Evolutionary conservation across 2,888 invertebrate genomes (phyloP).

Genomic region (Meteorus colon): DNA sequence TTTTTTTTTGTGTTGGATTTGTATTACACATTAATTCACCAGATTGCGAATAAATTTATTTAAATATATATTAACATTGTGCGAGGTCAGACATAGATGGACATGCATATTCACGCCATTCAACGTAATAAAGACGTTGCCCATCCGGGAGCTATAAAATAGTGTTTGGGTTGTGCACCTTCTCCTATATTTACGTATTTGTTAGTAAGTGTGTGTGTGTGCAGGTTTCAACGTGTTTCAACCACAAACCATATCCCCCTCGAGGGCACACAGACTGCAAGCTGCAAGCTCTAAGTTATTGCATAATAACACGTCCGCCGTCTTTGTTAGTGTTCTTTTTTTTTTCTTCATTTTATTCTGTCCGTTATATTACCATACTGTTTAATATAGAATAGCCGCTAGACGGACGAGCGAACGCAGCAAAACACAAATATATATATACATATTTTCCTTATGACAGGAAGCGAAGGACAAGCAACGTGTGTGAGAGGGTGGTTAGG

Average conservation of each 20-base stretch:
- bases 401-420: slow-evolving; percentile 24
- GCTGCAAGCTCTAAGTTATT: slow-evolving; percentile 60
- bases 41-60: background rate
- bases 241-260: slow-evolving; percentile 21
- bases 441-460: slow-evolving; percentile 18
- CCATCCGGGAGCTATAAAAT: slow-evolving; percentile 62
- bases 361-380: slow-evolving; percentile 67
- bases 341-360: slow-evolving; percentile 33
- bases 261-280: background rate
- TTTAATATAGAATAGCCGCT: slow-evolving; percentile 66
- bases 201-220: background rate
- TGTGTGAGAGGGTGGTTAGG: background rate
- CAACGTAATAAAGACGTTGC: slow-evolving; percentile 67
- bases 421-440: slow-evolving; percentile 22
- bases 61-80: slow-evolving; percentile 56
- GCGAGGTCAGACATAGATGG: slow-evolving; percentile 57
- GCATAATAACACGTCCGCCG: slow-evolving; percentile 68
- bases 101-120: slow-evolving; percentile 66
- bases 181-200: slow-evolving; percentile 28
- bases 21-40: background rate
- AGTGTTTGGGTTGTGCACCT: slow-evolving; percentile 58
- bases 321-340: slow-evolving; percentile 59
- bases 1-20: background rate
- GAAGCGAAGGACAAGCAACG: slow-evolving; percentile 3
- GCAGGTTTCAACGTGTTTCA: slow-evolving; percentile 44